Evolutionary conservation across 2,888 invertebrate species (phyloP), one percentile per base, ranked within the genome.

Genomic region (Lepidocyrtoides sp.): DNA sequence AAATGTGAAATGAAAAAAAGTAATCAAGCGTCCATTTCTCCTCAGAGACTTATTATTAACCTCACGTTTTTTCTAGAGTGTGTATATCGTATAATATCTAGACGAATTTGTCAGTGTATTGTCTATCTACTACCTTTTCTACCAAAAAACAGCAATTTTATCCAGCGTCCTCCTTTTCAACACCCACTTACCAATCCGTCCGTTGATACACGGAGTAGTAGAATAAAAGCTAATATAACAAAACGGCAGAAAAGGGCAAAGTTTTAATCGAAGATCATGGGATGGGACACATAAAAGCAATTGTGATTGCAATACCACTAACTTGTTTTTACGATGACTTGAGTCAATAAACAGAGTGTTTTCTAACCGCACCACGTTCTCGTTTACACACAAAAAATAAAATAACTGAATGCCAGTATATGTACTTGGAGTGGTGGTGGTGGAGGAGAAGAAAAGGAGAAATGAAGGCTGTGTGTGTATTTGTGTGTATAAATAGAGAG

Each of bases 21-120:
- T 83, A 89, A 89, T 89, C 89, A 89, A 89, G 44, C 57, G 82
- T 82, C 72, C 82, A 82, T 83, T 89, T 89, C 83, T 89, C 89
- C 83, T 72, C 48, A 2, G 89, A 83, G 89, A 89, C 89, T 89
- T 89, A 89, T 83, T 89, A 89, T 89, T 82, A 89, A 60, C 82
- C 82, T 81, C 89, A 89, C 89, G 89, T 89, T 69, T 26, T 81
- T 51, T 26, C n/a, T 20, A n/a, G 48, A 2, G n/a, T n/a, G 4
- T 8, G 1, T 44, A 44, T 44, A 44, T 5, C 12, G 44, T 44
- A 12, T 44, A 20, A 14, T 69, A 44, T 17, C n/a, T n/a, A 23
- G 51, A 51, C 48, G 23, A 48, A 51, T 60, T 10, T 60, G 60
- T 60, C 5, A 5, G 5, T 10, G 60, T 26, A 20, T 4, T 23